Percentiles rank a stretch among this genome's conserved stretches.
Evolutionary conservation across 2,113 vertebrate genomes (phyloP).

Genomic region (Cyrtonyx montezumae): DNA sequence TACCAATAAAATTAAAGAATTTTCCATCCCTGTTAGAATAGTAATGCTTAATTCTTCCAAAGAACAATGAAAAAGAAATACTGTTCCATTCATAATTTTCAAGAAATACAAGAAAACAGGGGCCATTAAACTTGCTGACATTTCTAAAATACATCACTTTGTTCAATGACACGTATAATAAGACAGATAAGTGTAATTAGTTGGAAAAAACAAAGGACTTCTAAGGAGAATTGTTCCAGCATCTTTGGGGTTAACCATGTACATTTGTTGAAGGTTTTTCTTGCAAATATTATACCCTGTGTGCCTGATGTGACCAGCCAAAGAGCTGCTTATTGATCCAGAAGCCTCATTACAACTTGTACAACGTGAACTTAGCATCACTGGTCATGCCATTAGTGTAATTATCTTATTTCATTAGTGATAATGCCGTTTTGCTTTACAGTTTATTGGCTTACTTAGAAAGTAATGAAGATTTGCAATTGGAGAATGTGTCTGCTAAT

Average conservation of each 20-base stretch:
- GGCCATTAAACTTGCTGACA: background rate
- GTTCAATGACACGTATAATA: background rate
- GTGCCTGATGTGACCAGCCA: constrained; percentile 43
- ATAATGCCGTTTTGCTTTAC: constrained; percentile 70
- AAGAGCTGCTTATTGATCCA: constrained; percentile 70
- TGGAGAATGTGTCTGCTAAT: constrained; percentile 38
- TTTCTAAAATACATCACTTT: background rate
- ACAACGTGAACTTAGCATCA: constrained; percentile 66
- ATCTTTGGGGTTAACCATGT: constrained; percentile 41
- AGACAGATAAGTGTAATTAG: background rate
- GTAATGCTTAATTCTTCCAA: background rate
- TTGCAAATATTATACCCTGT: background rate
- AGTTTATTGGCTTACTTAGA: constrained; percentile 67
- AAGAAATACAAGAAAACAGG: background rate
- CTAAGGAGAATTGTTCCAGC: background rate
- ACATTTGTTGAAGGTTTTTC: constrained; percentile 19
- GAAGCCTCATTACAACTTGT: constrained; percentile 71
- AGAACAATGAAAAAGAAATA: background rate
- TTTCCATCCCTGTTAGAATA: background rate
- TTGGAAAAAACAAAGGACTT: background rate
- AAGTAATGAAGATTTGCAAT: constrained; percentile 65
- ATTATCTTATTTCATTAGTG: constrained; percentile 75
- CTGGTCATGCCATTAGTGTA: constrained; percentile 72
- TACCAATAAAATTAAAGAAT: background rate
- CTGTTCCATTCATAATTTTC: background rate